A percentile compares a stretch with the other conserved stretches of the same genome.
Evolutionary conservation across 2,797 vertebrate genomes (phyloP).

Genomic region (Macrochelys suwanniensis): DNA sequence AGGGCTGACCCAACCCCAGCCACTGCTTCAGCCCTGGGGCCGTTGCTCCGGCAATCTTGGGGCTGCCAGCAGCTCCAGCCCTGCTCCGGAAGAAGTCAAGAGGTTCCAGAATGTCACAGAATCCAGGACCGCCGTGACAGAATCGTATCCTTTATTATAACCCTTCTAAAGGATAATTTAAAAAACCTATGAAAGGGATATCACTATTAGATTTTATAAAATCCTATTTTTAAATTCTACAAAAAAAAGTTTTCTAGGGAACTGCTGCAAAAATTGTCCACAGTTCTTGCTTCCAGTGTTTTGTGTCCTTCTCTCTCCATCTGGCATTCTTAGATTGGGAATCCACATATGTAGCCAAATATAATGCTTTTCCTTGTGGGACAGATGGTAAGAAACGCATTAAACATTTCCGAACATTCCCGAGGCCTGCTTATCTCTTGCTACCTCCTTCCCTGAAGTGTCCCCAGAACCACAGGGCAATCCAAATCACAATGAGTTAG

Average conservation of each 20-base stretch:
- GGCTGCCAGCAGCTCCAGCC: no score
- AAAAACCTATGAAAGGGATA: not conserved
- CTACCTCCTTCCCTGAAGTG: not conserved
- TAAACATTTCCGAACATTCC: not conserved
- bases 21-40: no score
- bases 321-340: not conserved
- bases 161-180: no score
- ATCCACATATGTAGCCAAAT: no score
- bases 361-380: no score
- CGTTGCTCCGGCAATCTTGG: no score
- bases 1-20: no score
- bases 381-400: no score
- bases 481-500: not conserved
- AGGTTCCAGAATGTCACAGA: no score
- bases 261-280: not conserved
- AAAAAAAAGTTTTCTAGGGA: not conserved
- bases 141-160: no score
- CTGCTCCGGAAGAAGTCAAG: no score
- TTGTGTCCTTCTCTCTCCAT: not conserved
- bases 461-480: not conserved
- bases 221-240: not conserved
- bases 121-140: no score
- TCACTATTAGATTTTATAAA: not conserved
- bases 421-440: not conserved
- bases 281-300: not conserved